These are phyloP conservation scores for Bombus picipes DNA, from an alignment of 1,140 invertebrate species.

Conservation along the genomic window DNA sequence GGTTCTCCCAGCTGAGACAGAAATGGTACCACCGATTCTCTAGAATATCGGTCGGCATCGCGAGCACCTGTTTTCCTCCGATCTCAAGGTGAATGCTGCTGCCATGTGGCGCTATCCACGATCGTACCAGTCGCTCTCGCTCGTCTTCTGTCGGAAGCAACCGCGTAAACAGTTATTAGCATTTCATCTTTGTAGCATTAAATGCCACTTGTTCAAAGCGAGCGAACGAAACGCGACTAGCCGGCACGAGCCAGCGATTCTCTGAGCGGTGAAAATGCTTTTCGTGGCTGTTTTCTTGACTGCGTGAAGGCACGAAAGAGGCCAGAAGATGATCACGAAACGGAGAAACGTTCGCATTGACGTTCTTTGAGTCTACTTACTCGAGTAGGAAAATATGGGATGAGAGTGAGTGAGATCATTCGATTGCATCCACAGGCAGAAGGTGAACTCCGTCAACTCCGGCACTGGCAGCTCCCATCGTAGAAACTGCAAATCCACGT, in stretches of 20 bases:
- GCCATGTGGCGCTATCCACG: conserved; percentile 85
- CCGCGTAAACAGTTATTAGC: background rate
- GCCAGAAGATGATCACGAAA: background rate
- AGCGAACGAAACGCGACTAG: background rate
- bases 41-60: conserved; percentile 78
- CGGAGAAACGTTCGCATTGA: too few relatives aligned
- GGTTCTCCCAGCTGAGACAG: conserved; percentile 86
- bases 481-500: conserved; percentile 83
- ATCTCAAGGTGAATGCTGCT: conserved; percentile 84
- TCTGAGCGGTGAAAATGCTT: conserved; percentile 10
- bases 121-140: conserved; percentile 83
- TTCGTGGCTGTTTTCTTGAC: background rate
- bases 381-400: conserved; percentile 86
- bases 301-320: background rate
- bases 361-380: conserved; percentile 81
- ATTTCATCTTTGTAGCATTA: background rate
- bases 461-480: conserved; percentile 86
- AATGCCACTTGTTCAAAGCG: background rate
- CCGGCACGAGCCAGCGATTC: background rate
- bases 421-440: conserved; percentile 86
- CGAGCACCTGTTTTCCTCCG: conserved; percentile 81
- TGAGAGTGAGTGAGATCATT: conserved; percentile 85
- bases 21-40: conserved; percentile 86
- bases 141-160: conserved; percentile 82
- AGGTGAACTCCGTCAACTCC: conserved; percentile 85